Percentiles rank a stretch among this genome's conserved stretches.
Evolutionary conservation across 2,888 invertebrate species (phyloP).

Genomic region (Agonopterix alstromeriana): DNA sequence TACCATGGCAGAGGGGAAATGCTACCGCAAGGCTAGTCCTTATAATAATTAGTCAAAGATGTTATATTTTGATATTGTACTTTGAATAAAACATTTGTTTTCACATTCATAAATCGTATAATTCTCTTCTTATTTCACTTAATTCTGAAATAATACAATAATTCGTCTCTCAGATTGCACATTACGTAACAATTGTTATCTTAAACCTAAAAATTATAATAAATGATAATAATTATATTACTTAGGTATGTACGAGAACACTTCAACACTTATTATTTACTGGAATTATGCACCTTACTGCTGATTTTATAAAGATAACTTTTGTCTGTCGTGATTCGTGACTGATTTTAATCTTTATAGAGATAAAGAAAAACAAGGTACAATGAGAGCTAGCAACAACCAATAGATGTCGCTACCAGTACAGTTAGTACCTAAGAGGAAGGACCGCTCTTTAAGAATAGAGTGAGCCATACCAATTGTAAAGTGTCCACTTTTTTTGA

Average conservation of each 20-base stretch:
- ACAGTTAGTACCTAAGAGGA: too few relatives aligned
- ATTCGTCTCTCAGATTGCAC: conserved; percentile 36
- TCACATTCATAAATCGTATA: conserved; percentile 69
- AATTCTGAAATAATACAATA: conserved; percentile 43
- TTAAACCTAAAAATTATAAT: conserved; percentile 20
- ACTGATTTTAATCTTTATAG: neutral
- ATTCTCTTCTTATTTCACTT: conserved; percentile 44
- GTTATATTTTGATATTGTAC: too few relatives aligned
- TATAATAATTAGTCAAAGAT: too few relatives aligned
- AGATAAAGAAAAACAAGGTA: too few relatives aligned
- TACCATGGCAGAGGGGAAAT: too few relatives aligned
- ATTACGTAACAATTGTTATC: conserved; percentile 25
- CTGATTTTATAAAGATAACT: neutral
- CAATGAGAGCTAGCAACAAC: too few relatives aligned
- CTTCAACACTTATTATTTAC: conserved; percentile 9
- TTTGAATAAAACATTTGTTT: conserved; percentile 28
- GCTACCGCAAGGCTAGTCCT: too few relatives aligned
- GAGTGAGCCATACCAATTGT: too few relatives aligned
- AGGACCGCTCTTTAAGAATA: too few relatives aligned
- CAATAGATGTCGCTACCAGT: too few relatives aligned
- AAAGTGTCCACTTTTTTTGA: too few relatives aligned
- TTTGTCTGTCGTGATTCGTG: neutral
- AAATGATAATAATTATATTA: neutral
- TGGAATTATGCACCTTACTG: conserved; percentile 5
- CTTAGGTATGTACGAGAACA: conserved; percentile 2